phyloP scores from a whole-genome alignment of 1,140 invertebrate species.

The Halictus rubicundus region DNA sequence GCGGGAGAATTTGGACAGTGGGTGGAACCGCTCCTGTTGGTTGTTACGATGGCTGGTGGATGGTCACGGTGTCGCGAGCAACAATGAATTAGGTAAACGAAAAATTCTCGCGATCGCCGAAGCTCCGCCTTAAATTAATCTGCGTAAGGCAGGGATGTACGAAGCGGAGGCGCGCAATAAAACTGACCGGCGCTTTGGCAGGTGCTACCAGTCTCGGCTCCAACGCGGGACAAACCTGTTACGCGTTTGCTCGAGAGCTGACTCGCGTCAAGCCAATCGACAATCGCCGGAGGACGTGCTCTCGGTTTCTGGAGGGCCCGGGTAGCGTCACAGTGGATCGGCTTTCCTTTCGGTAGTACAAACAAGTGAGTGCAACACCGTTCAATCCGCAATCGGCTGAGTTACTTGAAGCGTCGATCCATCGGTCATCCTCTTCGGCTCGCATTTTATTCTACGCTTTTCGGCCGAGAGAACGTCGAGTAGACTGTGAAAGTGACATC shows the following conservation, averaged over 20 bases:
- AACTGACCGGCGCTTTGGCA: slow-evolving; percentile 65
- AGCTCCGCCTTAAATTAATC: slow-evolving; percentile 58
- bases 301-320: background rate
- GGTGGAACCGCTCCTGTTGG: background rate
- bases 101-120: slow-evolving; percentile 20
- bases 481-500: background rate
- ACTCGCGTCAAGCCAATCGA: slow-evolving; percentile 9
- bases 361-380: slow-evolving; percentile 32
- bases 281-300: slow-evolving; percentile 4
- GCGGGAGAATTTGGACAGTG: no score
- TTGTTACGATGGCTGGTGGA: background rate
- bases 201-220: slow-evolving; percentile 57
- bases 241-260: slow-evolving; percentile 18
- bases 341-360: slow-evolving; percentile 9
- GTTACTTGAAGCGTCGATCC: no score
- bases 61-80: background rate
- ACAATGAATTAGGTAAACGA: slow-evolving; percentile 25
- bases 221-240: slow-evolving; percentile 55
- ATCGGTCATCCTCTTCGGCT: no score
- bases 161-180: slow-evolving; percentile 60
- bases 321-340: slow-evolving; percentile 36
- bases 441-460: no score
- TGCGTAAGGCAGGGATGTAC: slow-evolving; percentile 55
- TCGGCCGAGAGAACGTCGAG: background rate
- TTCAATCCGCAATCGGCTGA: background rate